Evolutionary conservation across 2,888 invertebrate species (phyloP).

Genomic region (Zaprionus lineosus): DNA sequence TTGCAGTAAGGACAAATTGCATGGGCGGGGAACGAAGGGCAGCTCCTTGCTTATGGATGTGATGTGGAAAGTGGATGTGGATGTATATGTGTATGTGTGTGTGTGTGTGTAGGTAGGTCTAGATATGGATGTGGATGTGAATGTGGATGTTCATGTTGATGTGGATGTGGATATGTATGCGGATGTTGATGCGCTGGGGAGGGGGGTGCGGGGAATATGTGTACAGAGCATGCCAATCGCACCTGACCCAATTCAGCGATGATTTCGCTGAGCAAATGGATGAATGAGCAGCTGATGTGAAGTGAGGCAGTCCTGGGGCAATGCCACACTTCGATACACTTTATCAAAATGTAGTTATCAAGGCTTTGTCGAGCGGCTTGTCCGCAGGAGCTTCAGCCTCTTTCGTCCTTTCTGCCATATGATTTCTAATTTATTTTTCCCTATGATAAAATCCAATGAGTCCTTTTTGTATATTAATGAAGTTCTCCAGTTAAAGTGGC

Average conservation of each 20-base stretch:
- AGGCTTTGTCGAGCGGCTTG: neutral
- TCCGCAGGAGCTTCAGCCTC: neutral
- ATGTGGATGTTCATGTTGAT: too few relatives aligned
- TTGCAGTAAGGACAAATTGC: slow-evolving; percentile 42
- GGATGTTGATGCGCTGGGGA: neutral
- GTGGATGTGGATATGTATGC: neutral
- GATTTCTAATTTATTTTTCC: slow-evolving; percentile 11
- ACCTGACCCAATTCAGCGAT: slow-evolving; percentile 56
- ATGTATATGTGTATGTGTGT: neutral
- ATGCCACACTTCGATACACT: slow-evolving; percentile 7
- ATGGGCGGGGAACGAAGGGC: neutral
- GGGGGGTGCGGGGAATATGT: too few relatives aligned
- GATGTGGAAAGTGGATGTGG: neutral
- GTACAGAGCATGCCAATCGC: slow-evolving; percentile 31
- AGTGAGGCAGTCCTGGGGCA: neutral
- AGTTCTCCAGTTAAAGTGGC: too few relatives aligned
- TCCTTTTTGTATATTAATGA: too few relatives aligned
- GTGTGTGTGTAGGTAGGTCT: too few relatives aligned
- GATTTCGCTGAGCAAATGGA: slow-evolving; percentile 28
- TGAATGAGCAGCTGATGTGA: slow-evolving; percentile 38
- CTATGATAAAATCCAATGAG: too few relatives aligned
- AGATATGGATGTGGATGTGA: too few relatives aligned
- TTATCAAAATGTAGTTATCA: slow-evolving; percentile 14
- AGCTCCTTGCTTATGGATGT: too few relatives aligned
- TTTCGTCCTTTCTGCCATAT: neutral